phyloP scores from a whole-genome alignment of 2,888 invertebrate genomes.

The Ceramica pisi region DNA sequence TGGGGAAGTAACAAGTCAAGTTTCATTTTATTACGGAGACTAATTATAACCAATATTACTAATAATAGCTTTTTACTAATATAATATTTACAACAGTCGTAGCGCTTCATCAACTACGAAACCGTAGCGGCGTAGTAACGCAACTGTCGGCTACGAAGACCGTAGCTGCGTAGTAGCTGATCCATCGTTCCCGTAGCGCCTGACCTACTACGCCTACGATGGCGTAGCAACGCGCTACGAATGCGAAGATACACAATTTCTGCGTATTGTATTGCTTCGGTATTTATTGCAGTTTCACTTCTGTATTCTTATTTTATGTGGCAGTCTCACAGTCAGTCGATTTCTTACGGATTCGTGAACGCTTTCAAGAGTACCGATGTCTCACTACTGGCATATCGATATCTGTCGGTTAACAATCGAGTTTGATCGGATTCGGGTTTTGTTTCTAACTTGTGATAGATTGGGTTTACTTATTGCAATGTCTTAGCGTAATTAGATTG shows the following conservation, averaged over 20 bases:
- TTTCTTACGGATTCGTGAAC: conserved; percentile 81
- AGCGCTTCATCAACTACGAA: neutral
- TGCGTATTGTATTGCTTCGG: conserved; percentile 2
- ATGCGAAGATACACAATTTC: neutral
- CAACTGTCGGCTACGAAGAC: neutral
- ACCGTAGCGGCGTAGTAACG: neutral
- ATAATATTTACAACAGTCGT: neutral
- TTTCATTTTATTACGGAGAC: neutral
- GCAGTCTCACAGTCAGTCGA: conserved; percentile 71
- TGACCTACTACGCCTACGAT: conserved; percentile 31
- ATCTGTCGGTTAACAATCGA: conserved; percentile 63
- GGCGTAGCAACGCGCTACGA: neutral
- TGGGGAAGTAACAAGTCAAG: too few species aligned
- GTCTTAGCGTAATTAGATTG: conserved; percentile 47
- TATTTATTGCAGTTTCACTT: conserved; percentile 31
- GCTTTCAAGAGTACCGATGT: conserved; percentile 70
- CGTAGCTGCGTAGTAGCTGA: neutral
- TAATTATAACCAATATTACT: too few species aligned
- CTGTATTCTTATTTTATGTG: conserved; percentile 43
- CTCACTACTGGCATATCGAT: conserved; percentile 66
- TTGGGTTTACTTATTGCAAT: conserved; percentile 51
- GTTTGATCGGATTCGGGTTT: conserved; percentile 58
- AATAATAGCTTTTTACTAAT: neutral
- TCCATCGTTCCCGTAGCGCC: conserved; percentile 11
- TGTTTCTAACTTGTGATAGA: conserved; percentile 58